phyloP scores from a whole-genome alignment of 2,888 invertebrate genomes.

The Rhingia rostrata region DNA sequence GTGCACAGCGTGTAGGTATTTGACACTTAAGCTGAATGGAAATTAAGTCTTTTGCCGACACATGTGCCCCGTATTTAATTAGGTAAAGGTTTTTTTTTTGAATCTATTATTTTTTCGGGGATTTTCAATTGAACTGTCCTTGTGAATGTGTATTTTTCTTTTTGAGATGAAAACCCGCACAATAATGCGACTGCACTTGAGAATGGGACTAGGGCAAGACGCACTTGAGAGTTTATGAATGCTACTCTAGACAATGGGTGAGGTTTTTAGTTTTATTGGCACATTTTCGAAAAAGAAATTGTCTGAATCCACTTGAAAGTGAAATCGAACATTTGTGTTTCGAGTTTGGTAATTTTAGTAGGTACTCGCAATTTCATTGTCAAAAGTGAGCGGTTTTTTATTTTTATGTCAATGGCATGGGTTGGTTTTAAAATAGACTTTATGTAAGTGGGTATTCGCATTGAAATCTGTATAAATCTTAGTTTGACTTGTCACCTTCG shows the following conservation, averaged over 20 bases:
- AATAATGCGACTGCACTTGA: slow-evolving; percentile 49
- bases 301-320: slow-evolving; percentile 26
- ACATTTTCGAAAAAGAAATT: slow-evolving; percentile 32
- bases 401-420: not conserved
- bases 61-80: slow-evolving; percentile 56
- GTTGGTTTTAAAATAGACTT: too few species aligned
- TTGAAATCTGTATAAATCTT: too few species aligned
- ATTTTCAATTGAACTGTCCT: slow-evolving; percentile 64
- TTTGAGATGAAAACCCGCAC: slow-evolving; percentile 38
- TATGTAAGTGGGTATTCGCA: too few species aligned
- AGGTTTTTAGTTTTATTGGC: slow-evolving; percentile 48
- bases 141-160: slow-evolving; percentile 42
- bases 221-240: slow-evolving; percentile 33
- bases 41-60: slow-evolving; percentile 9
- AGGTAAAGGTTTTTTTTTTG: slow-evolving; percentile 33
- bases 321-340: slow-evolving; percentile 2
- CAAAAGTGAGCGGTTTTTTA: not conserved
- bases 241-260: slow-evolving; percentile 50
- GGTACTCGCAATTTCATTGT: slow-evolving; percentile 13
- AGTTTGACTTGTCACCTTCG: too few species aligned
- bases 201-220: slow-evolving; percentile 28
- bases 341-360: slow-evolving; percentile 4
- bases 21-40: slow-evolving; percentile 33
- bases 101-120: not conserved
- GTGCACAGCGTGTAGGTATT: slow-evolving; percentile 20